Evolutionary conservation across 1,140 invertebrate species (phyloP).

Genomic region (Papilio glaucus): DNA sequence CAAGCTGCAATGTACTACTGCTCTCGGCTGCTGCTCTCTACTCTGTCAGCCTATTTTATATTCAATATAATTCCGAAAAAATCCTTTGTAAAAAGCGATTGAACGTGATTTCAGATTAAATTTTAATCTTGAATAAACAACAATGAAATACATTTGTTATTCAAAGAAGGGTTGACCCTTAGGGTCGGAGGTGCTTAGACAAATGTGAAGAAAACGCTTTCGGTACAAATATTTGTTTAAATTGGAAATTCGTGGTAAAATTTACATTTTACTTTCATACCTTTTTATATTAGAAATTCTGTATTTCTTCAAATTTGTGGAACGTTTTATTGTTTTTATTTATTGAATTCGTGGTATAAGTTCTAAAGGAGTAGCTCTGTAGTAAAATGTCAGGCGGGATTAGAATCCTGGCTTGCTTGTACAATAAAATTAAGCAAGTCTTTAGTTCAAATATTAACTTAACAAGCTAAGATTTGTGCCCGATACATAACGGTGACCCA

Average conservation of each 20-base stretch:
- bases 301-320: not conserved
- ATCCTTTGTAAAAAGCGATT: not conserved
- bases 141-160: constrained; percentile 10
- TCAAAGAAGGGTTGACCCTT: constrained; percentile 10
- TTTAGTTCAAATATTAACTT: too few species aligned
- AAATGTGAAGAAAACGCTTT: not conserved
- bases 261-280: not conserved
- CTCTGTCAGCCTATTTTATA: too few species aligned
- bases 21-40: too few species aligned
- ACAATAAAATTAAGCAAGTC: too few species aligned
- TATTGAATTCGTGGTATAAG: not conserved
- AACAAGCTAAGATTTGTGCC: too few species aligned
- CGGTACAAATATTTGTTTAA: not conserved
- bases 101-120: not conserved
- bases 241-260: not conserved
- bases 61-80: not conserved
- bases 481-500: too few species aligned
- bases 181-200: not conserved
- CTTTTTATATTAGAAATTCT: not conserved
- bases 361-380: too few species aligned
- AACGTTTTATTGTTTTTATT: not conserved
- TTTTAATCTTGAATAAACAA: constrained; percentile 17
- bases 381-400: too few species aligned
- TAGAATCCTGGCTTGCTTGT: too few species aligned
- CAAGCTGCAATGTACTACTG: too few species aligned